Conservation (phyloP, 2,888 invertebrate genomes). For the Pteria penguin region DNA sequence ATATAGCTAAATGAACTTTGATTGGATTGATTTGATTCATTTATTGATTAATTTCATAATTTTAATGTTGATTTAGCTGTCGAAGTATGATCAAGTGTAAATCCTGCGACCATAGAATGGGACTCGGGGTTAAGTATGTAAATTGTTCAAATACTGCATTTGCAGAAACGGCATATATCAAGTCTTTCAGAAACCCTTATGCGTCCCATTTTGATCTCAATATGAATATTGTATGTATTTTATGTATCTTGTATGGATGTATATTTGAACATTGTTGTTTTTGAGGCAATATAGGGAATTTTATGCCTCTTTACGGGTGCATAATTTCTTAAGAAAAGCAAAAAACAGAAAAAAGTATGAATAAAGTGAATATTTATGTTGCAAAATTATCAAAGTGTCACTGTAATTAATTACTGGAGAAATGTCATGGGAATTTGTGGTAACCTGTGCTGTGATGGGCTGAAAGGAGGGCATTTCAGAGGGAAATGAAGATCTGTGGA, state of each 20-base stretch:
- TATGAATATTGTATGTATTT: conserved; percentile 48
- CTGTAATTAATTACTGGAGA: not conserved
- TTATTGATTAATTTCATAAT: conserved; percentile 8
- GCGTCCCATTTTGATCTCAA: conserved; percentile 61
- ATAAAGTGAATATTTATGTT: conserved; percentile 41
- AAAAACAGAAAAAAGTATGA: conserved; percentile 54
- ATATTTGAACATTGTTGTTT: conserved; percentile 33
- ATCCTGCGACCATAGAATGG: conserved; percentile 46
- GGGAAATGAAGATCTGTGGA: too few species aligned
- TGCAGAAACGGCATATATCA: conserved; percentile 41
- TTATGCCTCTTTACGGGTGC: conserved; percentile 51
- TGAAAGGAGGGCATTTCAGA: too few species aligned
- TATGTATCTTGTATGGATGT: conserved; percentile 54
- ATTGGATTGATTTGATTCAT: not conserved
- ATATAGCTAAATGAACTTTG: not conserved
- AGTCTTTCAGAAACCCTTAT: conserved; percentile 60
- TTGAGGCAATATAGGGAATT: conserved; percentile 40
- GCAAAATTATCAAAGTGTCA: conserved; percentile 11
- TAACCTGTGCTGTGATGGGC: too few species aligned
- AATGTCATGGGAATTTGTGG: not conserved
- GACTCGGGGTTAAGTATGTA: conserved; percentile 37
- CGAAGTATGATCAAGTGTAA: conserved; percentile 9
- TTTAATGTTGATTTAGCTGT: conserved; percentile 7
- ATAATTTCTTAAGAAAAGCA: conserved; percentile 53
- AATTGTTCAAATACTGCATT: conserved; percentile 27